phyloP scores from a whole-genome alignment of 1,140 invertebrate genomes.

The Drosophila pachea region DNA sequence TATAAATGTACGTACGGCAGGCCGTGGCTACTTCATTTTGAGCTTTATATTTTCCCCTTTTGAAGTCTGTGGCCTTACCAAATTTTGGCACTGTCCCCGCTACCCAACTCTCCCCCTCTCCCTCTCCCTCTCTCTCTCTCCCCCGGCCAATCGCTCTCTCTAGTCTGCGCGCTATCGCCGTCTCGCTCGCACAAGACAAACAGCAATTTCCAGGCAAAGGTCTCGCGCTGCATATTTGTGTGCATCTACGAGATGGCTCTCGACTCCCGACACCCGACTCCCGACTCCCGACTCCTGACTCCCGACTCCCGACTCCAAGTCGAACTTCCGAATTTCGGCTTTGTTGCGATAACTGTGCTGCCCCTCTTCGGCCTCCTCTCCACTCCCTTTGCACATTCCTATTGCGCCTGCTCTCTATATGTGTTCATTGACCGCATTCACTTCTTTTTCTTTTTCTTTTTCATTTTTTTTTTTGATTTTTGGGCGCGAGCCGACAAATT shows the following conservation, averaged over 20 bases:
- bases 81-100: slow-evolving; percentile 56
- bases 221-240: slow-evolving; percentile 38
- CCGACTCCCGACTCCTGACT: slow-evolving; percentile 20
- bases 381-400: slow-evolving; percentile 2
- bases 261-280: slow-evolving; percentile 7
- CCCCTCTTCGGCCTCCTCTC: neutral
- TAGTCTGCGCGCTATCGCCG: slow-evolving; percentile 10
- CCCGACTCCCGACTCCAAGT: neutral
- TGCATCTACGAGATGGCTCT: slow-evolving; percentile 25
- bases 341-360: slow-evolving; percentile 51
- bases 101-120: slow-evolving; percentile 4
- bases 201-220: slow-evolving; percentile 71
- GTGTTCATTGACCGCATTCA: slow-evolving; percentile 69
- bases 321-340: slow-evolving; percentile 28
- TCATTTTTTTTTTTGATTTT: slow-evolving; percentile 8
- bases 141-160: neutral
- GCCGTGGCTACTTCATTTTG: slow-evolving; percentile 68
- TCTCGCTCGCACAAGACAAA: slow-evolving; percentile 62
- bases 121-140: neutral
- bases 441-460: too few relatives aligned
- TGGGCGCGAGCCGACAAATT: slow-evolving; percentile 18
- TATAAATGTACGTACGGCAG: slow-evolving; percentile 38
- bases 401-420: slow-evolving; percentile 44
- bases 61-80: slow-evolving; percentile 27
- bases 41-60: slow-evolving; percentile 60